These are phyloP conservation scores for Cepphus grylle DNA, from an alignment of 2,113 vertebrate genomes.

Conservation along the genomic window DNA sequence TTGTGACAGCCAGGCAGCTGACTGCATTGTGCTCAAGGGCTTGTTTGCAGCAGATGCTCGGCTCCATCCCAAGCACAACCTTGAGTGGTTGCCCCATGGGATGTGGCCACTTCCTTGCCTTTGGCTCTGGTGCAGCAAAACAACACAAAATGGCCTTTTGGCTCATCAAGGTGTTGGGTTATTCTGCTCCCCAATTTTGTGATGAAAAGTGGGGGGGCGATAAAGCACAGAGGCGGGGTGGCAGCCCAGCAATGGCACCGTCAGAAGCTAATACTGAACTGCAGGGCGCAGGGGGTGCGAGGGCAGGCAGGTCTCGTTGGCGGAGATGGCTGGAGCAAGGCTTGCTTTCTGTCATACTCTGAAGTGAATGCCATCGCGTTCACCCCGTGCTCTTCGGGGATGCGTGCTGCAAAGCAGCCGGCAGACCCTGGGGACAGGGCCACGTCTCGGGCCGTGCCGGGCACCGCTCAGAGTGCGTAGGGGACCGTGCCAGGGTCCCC, in stretches of 20 bases:
- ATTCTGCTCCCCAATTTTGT: neutral
- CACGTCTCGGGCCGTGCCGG: neutral
- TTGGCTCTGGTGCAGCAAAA: neutral
- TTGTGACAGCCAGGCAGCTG: neutral
- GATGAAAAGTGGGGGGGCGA: too few relatives aligned
- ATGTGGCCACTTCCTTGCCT: accelerated
- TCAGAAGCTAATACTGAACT: accelerated
- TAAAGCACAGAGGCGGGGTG: accelerated
- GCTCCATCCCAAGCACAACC: neutral
- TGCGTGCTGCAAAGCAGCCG: accelerated
- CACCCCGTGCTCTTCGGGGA: accelerated
- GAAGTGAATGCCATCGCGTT: accelerated
- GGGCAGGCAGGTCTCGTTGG: neutral
- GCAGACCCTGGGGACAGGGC: accelerated
- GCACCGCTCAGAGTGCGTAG: too few relatives aligned
- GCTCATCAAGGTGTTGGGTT: accelerated
- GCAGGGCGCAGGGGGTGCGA: neutral
- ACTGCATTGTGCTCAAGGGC: neutral
- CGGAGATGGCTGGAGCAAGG: neutral
- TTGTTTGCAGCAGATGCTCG: neutral
- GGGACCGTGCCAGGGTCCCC: accelerated
- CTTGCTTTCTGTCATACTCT: neutral
- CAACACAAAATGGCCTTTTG: accelerated
- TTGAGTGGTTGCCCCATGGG: accelerated
- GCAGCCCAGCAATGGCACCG: neutral